A percentile compares a stretch with the other conserved stretches of the same genome.
Conservation (phyloP, 2,888 invertebrate genomes). For the Caenorhabditis doughertyi region DNA sequence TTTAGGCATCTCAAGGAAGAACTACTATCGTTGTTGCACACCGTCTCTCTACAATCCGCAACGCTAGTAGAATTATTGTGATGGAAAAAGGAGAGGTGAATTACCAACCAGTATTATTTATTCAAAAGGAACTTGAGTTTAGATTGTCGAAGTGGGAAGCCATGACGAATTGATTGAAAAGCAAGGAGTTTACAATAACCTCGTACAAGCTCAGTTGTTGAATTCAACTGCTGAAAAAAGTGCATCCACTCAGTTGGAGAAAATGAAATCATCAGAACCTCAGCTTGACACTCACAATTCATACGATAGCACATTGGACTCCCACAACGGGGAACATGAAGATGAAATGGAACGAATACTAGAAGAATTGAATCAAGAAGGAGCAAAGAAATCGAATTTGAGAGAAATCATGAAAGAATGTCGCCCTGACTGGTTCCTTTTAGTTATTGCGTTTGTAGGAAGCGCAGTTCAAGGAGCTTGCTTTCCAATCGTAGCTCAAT, state of each 20-base stretch:
- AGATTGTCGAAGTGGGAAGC: slow-evolving; percentile 88
- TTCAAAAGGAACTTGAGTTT: slow-evolving; percentile 48
- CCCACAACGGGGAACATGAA: background rate
- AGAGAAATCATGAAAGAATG: slow-evolving; percentile 83
- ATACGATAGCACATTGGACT: background rate
- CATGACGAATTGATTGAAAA: slow-evolving; percentile 87
- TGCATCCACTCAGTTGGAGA: background rate
- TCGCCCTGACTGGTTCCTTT: slow-evolving; percentile 83
- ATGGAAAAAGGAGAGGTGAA: slow-evolving; percentile 83
- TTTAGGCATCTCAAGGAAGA: slow-evolving; percentile 82
- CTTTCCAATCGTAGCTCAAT: slow-evolving; percentile 84
- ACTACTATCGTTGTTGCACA: slow-evolving; percentile 84
- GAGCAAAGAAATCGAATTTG: slow-evolving; percentile 63
- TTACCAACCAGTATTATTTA: too few relatives aligned
- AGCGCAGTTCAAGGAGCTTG: slow-evolving; percentile 83
- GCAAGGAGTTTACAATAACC: slow-evolving; percentile 87
- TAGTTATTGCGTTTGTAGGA: slow-evolving; percentile 83
- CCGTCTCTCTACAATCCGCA: slow-evolving; percentile 84
- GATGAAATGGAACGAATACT: slow-evolving; percentile 60
- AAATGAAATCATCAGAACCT: too few relatives aligned
- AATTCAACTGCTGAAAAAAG: slow-evolving; percentile 56
- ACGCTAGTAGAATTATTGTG: slow-evolving; percentile 84
- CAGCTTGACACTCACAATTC: too few relatives aligned
- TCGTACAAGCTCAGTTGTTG: slow-evolving; percentile 81
- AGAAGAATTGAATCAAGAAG: slow-evolving; percentile 73